Evolutionary conservation across 2,113 vertebrate genomes (phyloP).

Genomic region (Percina caprodes): DNA sequence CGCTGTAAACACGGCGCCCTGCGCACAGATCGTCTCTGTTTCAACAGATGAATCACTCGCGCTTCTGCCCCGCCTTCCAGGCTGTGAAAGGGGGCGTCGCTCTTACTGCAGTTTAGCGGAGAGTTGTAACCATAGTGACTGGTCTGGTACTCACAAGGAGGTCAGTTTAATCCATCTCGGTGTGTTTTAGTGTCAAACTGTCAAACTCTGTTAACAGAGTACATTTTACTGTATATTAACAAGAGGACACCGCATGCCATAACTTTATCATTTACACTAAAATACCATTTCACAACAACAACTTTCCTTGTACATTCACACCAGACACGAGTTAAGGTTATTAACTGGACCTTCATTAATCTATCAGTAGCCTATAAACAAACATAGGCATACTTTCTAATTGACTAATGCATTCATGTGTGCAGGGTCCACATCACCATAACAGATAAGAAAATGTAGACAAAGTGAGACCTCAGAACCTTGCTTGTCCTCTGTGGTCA

Average conservation of each 20-base stretch:
- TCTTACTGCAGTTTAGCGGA: slow-evolving; percentile 51
- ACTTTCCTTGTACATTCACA: neutral
- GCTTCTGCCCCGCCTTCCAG: slow-evolving; percentile 7
- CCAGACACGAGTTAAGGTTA: neutral
- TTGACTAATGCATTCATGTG: neutral
- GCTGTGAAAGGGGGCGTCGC: slow-evolving; percentile 46
- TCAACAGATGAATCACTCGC: slow-evolving; percentile 42
- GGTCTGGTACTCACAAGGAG: slow-evolving; percentile 14
- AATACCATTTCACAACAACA: neutral
- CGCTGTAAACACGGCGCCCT: slow-evolving; percentile 85
- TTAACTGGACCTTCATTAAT: neutral
- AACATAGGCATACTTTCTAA: too few species aligned
- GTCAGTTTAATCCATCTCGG: neutral
- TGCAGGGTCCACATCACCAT: neutral
- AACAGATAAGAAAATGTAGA: neutral
- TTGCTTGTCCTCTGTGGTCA: slow-evolving; percentile 15
- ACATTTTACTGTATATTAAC: neutral
- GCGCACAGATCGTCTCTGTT: slow-evolving; percentile 72
- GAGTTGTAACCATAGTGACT: slow-evolving; percentile 64
- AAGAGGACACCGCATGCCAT: too few species aligned
- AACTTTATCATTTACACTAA: neutral
- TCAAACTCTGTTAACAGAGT: neutral
- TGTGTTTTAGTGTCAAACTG: neutral
- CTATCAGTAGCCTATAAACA: too few species aligned
- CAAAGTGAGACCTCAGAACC: slow-evolving; percentile 61